phyloP scores from a whole-genome alignment of 1,140 invertebrate species.

The Thaumetopoea pityocampa region DNA sequence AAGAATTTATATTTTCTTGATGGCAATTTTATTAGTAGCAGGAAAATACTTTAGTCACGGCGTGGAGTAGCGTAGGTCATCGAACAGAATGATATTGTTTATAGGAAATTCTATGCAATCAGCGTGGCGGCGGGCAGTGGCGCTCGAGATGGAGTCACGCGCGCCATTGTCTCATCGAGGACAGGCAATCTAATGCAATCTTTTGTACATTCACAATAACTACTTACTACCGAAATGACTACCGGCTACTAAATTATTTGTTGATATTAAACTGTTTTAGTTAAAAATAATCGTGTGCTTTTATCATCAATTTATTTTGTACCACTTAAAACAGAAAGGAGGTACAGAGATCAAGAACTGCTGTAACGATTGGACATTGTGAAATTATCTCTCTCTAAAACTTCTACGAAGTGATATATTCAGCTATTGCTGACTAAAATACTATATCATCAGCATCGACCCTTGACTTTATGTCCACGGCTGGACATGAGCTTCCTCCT shows the following conservation, averaged over 20 bases:
- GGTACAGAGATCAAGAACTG: too few species aligned
- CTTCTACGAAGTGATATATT: too few species aligned
- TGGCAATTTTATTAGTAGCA: conserved; percentile 16
- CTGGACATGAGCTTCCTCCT: too few species aligned
- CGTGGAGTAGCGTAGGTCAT: conserved; percentile 6
- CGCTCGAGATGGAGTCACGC: conserved; percentile 37
- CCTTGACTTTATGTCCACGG: too few species aligned
- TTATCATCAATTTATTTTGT: too few species aligned
- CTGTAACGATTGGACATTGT: too few species aligned
- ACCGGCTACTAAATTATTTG: conserved; percentile 7
- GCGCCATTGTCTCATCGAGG: conserved; percentile 34
- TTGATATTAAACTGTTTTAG: background rate
- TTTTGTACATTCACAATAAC: conserved; percentile 16
- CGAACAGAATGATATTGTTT: conserved; percentile 24
- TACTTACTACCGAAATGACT: conserved; percentile 25
- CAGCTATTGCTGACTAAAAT: too few species aligned
- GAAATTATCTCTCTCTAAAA: too few species aligned
- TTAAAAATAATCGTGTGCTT: too few species aligned
- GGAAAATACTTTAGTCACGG: conserved; percentile 20
- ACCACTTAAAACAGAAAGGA: too few species aligned
- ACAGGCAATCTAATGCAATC: conserved; percentile 25
- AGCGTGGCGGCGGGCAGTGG: conserved; percentile 10
- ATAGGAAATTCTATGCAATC: conserved; percentile 25
- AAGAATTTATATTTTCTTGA: conserved; percentile 13
- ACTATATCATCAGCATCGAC: too few species aligned